These are phyloP conservation scores for Cavia porcellus DNA, from an alignment of 2,113 vertebrate genomes.

Conservation along the genomic window DNA sequence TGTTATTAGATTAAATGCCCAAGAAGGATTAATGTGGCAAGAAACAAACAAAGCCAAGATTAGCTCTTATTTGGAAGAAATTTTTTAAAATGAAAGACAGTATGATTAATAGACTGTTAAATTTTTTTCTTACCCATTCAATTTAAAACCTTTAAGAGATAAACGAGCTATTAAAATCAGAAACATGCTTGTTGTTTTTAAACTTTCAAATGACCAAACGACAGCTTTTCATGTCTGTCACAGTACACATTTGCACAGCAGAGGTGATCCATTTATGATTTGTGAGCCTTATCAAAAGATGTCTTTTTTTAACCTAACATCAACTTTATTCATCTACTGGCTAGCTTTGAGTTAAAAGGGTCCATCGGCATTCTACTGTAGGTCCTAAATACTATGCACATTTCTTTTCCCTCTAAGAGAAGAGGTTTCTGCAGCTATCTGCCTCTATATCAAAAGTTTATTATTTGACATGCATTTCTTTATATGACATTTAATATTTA, in stretches of 20 bases:
- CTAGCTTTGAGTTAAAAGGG: constrained; percentile 40
- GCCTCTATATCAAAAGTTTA: constrained; percentile 72
- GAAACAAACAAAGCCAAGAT: constrained; percentile 76
- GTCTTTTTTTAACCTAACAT: constrained; percentile 63
- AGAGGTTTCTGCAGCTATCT: constrained; percentile 34
- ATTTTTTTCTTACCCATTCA: constrained; percentile 28
- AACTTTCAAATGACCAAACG: constrained; percentile 74
- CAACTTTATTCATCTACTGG: constrained; percentile 66
- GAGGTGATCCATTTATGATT: constrained; percentile 14
- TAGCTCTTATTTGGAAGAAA: constrained; percentile 35
- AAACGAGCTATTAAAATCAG: constrained; percentile 46
- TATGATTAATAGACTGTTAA: constrained; percentile 32
- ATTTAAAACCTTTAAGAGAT: constrained; percentile 47
- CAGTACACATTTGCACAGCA: constrained; percentile 50
- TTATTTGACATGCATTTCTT: constrained; percentile 69
- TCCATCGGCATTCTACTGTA: constrained; percentile 26
- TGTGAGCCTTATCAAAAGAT: constrained; percentile 52
- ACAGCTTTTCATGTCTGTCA: constrained; percentile 37
- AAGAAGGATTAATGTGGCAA: constrained; percentile 62
- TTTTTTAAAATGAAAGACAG: background rate
- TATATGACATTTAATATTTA: constrained; percentile 40
- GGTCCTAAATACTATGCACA: constrained; percentile 47
- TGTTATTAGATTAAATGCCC: constrained; percentile 70
- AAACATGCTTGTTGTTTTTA: constrained; percentile 59
- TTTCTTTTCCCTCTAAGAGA: constrained; percentile 49